Evolutionary conservation across 2,113 vertebrate genomes (phyloP), one percentile per base, ranked within the genome.

Genomic region (Xiphias gladius): DNA sequence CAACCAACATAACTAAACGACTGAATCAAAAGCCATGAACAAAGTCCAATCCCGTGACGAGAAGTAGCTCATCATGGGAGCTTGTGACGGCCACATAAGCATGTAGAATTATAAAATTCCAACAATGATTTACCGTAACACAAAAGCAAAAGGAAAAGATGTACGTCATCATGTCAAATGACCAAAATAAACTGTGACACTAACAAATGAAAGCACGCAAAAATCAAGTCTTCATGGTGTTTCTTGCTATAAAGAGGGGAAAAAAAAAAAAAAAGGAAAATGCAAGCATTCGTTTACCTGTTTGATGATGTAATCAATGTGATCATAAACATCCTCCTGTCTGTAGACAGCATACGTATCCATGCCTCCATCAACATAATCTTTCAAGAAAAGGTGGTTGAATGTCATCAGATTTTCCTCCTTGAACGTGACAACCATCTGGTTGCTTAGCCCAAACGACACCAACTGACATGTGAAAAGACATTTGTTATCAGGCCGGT

Each of bases 351-450:
- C 96, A 12, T 97, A 97, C 0, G 93, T 96, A 3, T 96, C 95
- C 54, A 95, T 94, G 75, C 91, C 90, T 62, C 89, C 92, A 57
- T 97, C 96, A 22, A 77, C 87, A 30, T 96, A 97, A 20, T 95
- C 96, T 91, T 98, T 98, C 54, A 99, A 86, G 84, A 99, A 98
- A 74, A 98, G 95, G 73, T 98, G 97, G 73, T 96, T 97, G 93
- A 99, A 98, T 4, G 97, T 95, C 81, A 96, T 68, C 6, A 97
- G 96, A 86, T 97, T 98, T 88, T 98, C 97, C 80, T 97, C 97
- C 88, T 97, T 98, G 91, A 99, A 99, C 26, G 95, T 95, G 65
- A 98, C 97, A 26, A 99, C 96, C 97, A 98, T 97, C 88, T 98
- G 97, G 92, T 99, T 99, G 89, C 96, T 98, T 78, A 99, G 86